These are phyloP conservation scores for Drosophila eugracilis DNA, from an alignment of 1,140 invertebrate species.

Conservation along the genomic window DNA sequence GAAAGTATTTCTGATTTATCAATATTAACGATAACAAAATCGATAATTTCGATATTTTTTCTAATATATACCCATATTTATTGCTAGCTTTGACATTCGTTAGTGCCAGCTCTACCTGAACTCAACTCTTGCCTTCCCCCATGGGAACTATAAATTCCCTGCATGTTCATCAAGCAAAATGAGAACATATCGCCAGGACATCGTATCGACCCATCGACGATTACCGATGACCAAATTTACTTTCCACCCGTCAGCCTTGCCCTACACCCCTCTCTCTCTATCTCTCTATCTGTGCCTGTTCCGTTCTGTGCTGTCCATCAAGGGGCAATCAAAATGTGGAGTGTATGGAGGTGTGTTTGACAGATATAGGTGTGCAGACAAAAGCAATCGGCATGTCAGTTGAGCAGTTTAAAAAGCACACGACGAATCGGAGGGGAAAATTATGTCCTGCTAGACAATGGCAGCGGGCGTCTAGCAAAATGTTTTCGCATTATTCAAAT, in stretches of 20 bases:
- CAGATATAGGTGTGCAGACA: conserved; percentile 33
- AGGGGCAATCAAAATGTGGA: conserved; percentile 46
- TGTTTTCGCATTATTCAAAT: conserved; percentile 79
- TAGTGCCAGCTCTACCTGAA: too few relatives aligned
- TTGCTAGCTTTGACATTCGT: too few relatives aligned
- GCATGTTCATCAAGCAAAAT: background rate
- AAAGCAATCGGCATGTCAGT: conserved; percentile 35
- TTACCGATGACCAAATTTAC: conserved; percentile 22
- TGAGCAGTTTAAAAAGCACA: conserved; percentile 34
- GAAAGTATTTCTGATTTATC: background rate
- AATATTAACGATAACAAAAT: background rate
- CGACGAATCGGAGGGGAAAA: background rate
- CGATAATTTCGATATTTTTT: conserved; percentile 1
- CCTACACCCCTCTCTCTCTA: too few relatives aligned
- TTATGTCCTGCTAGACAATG: conserved; percentile 27
- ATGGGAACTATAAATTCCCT: too few relatives aligned
- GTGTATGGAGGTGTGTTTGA: conserved; percentile 9
- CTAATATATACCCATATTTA: too few relatives aligned
- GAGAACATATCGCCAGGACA: background rate
- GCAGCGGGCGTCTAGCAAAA: conserved; percentile 49
- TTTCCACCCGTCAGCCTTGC: too few relatives aligned
- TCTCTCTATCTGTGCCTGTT: background rate
- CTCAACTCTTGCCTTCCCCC: too few relatives aligned
- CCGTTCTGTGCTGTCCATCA: conserved; percentile 47
- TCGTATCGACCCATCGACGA: background rate